Evolutionary conservation across 2,888 invertebrate genomes (phyloP).

Genomic region (Hedya salicella): DNA sequence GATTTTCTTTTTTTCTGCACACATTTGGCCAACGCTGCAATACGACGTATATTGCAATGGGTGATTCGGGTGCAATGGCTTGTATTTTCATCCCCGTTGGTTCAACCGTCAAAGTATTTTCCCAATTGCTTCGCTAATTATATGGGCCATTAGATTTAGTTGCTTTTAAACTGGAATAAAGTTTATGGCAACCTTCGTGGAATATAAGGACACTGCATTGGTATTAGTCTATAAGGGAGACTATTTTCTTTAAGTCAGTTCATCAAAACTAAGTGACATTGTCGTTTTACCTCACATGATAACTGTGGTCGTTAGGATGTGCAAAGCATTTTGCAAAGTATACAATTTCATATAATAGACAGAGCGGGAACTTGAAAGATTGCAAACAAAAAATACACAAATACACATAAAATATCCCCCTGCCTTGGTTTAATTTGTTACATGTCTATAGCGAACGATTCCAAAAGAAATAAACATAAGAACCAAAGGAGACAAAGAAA

Average conservation of each 20-base stretch:
- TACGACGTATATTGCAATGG: constrained; percentile 7
- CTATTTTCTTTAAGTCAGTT: too few relatives aligned
- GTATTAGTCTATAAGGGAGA: too few relatives aligned
- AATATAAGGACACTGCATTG: background rate
- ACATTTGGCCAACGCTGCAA: background rate
- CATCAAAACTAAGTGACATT: too few relatives aligned
- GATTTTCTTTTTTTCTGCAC: constrained; percentile 5
- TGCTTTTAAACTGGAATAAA: background rate
- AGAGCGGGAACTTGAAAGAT: background rate
- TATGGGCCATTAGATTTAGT: background rate
- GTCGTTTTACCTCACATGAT: too few relatives aligned
- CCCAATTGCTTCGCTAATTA: background rate
- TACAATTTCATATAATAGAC: background rate
- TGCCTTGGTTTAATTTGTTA: constrained; percentile 10
- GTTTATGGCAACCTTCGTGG: too few relatives aligned
- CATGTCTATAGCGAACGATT: constrained; percentile 8
- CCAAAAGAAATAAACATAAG: constrained; percentile 27
- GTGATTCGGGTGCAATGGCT: constrained; percentile 1
- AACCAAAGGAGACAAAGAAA: constrained; percentile 31
- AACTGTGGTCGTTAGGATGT: too few relatives aligned
- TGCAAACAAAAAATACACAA: background rate
- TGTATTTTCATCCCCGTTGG: background rate
- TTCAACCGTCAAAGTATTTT: background rate
- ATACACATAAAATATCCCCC: background rate
- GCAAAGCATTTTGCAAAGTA: too few relatives aligned